phyloP scores from a whole-genome alignment of 2,888 invertebrate genomes.

The Pegoplata infirma region DNA sequence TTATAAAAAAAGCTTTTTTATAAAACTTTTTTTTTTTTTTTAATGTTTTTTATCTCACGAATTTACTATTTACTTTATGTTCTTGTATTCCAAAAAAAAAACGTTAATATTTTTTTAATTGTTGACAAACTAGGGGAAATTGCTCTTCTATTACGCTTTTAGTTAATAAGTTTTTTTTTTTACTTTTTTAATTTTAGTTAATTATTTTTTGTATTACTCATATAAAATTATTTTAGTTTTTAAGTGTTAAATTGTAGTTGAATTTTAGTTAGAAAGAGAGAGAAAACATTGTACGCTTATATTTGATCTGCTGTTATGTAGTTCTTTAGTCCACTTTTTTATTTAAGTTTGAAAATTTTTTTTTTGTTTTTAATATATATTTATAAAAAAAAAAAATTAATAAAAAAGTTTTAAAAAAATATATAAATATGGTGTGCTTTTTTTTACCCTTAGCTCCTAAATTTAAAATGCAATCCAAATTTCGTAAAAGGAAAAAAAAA shows the following conservation, averaged over 20 bases:
- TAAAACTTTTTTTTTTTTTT: no score
- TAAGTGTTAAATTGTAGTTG: conserved; percentile 52
- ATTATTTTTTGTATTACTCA: conserved; percentile 28
- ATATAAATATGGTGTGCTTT: not conserved
- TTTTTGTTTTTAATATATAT: conserved; percentile 10
- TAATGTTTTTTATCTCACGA: no score
- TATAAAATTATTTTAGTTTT: conserved; percentile 22
- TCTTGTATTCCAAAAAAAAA: no score
- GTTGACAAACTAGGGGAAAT: conserved; percentile 76
- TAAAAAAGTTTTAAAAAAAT: not conserved
- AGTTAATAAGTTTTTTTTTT: conserved; percentile 68
- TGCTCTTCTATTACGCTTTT: conserved; percentile 75
- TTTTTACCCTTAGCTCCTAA: not conserved
- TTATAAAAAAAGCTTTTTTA: no score
- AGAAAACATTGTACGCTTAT: conserved; percentile 53
- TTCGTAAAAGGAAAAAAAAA: no score
- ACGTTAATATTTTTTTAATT: conserved; percentile 46
- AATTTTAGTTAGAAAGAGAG: conserved; percentile 29
- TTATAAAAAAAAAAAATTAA: not conserved
- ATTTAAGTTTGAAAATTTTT: conserved; percentile 28
- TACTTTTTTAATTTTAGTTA: conserved; percentile 48
- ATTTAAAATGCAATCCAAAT: no score
- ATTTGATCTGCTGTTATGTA: conserved; percentile 72
- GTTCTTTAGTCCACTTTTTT: conserved; percentile 64
- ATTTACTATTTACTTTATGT: no score